phyloP scores from a whole-genome alignment of 2,113 vertebrate species.

The Cyrtonyx montezumae region DNA sequence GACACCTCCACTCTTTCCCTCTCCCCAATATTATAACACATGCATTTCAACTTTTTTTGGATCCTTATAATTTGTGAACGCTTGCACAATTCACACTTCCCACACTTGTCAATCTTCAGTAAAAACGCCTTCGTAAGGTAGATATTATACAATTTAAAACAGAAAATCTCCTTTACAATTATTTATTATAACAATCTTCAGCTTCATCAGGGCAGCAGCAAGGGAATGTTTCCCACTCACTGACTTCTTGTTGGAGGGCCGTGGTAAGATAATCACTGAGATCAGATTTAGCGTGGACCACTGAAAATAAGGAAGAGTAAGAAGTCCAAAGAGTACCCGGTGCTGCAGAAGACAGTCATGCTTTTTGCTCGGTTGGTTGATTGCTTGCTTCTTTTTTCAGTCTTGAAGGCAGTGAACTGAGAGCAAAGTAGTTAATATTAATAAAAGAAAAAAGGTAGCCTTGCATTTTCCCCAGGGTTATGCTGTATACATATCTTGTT shows the following conservation, averaged over 20 bases:
- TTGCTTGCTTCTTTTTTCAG: not conserved
- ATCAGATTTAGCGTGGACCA: not conserved
- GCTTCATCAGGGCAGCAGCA: not conserved
- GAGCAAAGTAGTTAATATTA: not conserved
- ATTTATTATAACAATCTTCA: constrained; percentile 66
- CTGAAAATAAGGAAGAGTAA: not conserved
- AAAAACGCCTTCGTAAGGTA: constrained; percentile 70
- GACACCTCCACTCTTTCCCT: constrained; percentile 55
- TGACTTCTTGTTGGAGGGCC: not conserved
- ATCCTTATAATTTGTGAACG: constrained; percentile 72
- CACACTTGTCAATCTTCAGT: constrained; percentile 74
- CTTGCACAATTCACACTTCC: constrained; percentile 74
- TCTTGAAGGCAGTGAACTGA: not conserved
- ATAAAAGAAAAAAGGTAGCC: not conserved
- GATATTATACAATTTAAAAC: constrained; percentile 73
- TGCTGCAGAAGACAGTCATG: not conserved
- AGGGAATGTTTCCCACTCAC: constrained; percentile 20
- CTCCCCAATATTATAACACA: constrained; percentile 70
- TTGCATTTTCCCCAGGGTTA: not conserved
- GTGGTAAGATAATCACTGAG: not conserved
- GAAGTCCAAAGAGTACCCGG: not conserved
- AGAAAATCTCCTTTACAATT: constrained; percentile 67
- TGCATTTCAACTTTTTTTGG: constrained; percentile 70
- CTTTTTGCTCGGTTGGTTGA: not conserved
- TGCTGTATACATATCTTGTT: not conserved